These are phyloP conservation scores for Cepaea nemoralis DNA, from an alignment of 1,140 invertebrate species.

Conservation along the genomic window DNA sequence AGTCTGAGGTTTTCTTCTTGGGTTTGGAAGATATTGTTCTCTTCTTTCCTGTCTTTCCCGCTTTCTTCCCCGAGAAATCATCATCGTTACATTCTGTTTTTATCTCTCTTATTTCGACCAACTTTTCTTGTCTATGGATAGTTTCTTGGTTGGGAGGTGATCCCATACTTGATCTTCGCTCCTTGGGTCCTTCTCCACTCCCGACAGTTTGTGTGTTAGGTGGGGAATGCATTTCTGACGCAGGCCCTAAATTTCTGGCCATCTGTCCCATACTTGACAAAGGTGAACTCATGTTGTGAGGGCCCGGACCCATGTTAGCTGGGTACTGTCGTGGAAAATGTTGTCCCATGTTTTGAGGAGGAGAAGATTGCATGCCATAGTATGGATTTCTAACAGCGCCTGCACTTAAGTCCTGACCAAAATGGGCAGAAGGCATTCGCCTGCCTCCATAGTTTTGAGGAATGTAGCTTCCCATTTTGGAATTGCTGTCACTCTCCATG, in stretches of 20 bases:
- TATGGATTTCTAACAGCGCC: background rate
- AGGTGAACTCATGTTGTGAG: conserved; percentile 22
- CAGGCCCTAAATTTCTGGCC: conserved; percentile 28
- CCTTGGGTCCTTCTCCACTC: conserved; percentile 4
- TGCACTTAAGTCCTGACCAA: background rate
- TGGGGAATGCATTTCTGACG: conserved; percentile 11
- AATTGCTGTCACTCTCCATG: background rate
- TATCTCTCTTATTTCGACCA: background rate
- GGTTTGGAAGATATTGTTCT: background rate
- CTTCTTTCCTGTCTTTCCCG: background rate
- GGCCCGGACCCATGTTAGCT: background rate
- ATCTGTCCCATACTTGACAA: conserved; percentile 38
- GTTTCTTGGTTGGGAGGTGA: conserved; percentile 15
- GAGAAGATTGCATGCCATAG: conserved; percentile 23
- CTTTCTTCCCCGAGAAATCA: background rate
- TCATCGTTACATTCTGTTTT: background rate
- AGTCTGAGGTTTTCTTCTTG: background rate
- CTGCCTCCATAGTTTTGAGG: background rate
- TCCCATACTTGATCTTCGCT: background rate
- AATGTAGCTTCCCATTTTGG: background rate
- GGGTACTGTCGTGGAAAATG: conserved; percentile 3
- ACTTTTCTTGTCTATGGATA: background rate
- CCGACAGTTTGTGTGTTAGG: background rate
- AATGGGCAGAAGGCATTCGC: background rate
- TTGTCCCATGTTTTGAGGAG: conserved; percentile 21